Evolutionary conservation across 2,888 invertebrate species (phyloP).

Genomic region (Encarsia formosa): DNA sequence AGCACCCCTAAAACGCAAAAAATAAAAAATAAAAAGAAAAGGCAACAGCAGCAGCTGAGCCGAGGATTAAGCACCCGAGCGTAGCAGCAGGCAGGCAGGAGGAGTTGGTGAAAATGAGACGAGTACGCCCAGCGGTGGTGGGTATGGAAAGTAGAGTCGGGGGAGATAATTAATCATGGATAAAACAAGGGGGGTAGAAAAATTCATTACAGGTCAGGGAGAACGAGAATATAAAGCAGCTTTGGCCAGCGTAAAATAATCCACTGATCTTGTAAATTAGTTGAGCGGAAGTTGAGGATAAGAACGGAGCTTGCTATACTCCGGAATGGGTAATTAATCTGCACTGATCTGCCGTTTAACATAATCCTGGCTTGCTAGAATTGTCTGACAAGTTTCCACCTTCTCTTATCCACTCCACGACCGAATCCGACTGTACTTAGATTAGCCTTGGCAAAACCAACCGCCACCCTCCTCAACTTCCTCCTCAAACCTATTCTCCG

Average conservation of each 20-base stretch:
- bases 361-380: slow-evolving; percentile 42
- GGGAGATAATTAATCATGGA: slow-evolving; percentile 10
- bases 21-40: too few species aligned
- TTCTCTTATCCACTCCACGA: too few species aligned
- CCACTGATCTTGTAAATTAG: slow-evolving; percentile 22
- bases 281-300: not conserved
- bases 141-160: too few species aligned
- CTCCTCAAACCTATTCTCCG: too few species aligned
- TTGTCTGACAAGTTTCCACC: slow-evolving; percentile 34
- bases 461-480: not conserved
- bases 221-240: slow-evolving; percentile 3
- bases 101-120: too few species aligned
- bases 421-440: too few species aligned
- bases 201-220: slow-evolving; percentile 3
- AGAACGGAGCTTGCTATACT: not conserved
- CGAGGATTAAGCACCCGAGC: too few species aligned
- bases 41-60: too few species aligned
- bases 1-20: too few species aligned
- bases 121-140: too few species aligned
- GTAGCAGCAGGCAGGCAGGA: too few species aligned
- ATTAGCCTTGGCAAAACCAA: slow-evolving; percentile 5
- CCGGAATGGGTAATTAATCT: slow-evolving; percentile 45
- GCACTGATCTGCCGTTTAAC: slow-evolving; percentile 39
- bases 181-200: not conserved
- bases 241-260: slow-evolving; percentile 4